A percentile compares a stretch with the other conserved stretches of the same genome.
These are phyloP conservation scores for Zonitis immaculata DNA, from an alignment of 2,888 invertebrate species.

Conservation along the genomic window DNA sequence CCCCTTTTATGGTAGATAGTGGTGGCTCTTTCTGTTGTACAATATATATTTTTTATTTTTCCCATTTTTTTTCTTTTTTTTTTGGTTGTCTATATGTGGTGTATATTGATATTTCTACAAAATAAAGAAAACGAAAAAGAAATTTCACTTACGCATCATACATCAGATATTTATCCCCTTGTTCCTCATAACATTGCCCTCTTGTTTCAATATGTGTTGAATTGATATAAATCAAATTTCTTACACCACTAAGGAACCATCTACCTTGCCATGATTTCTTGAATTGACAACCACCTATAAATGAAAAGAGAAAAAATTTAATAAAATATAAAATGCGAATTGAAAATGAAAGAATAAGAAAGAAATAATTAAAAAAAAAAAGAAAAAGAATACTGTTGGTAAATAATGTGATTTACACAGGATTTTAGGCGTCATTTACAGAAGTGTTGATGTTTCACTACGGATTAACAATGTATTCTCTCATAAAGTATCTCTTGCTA, in stretches of 20 bases:
- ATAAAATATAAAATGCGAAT: no score
- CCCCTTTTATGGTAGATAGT: no score
- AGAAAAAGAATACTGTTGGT: not conserved
- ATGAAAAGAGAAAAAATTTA: not conserved
- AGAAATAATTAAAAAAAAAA: not conserved
- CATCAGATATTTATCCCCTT: conserved; percentile 62
- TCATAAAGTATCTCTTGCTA: no score
- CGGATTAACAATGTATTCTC: conserved; percentile 9
- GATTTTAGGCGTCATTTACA: conserved; percentile 1
- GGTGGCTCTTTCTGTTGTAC: no score
- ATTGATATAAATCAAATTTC: conserved; percentile 57
- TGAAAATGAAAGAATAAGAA: no score
- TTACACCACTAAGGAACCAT: conserved; percentile 70
- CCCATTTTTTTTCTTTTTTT: no score
- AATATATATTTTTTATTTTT: no score
- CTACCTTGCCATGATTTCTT: conserved; percentile 64
- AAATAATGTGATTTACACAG: not conserved
- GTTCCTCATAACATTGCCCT: conserved; percentile 62
- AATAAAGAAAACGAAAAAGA: conserved; percentile 20
- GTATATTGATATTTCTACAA: no score
- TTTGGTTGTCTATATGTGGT: conserved; percentile 12
- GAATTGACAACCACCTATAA: conserved; percentile 65
- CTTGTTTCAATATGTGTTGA: conserved; percentile 62
- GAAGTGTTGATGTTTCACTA: conserved; percentile 11
- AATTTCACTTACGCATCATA: conserved; percentile 54